Conservation (phyloP, 2,888 invertebrate genomes). For the Andrena trimmerana region DNA sequence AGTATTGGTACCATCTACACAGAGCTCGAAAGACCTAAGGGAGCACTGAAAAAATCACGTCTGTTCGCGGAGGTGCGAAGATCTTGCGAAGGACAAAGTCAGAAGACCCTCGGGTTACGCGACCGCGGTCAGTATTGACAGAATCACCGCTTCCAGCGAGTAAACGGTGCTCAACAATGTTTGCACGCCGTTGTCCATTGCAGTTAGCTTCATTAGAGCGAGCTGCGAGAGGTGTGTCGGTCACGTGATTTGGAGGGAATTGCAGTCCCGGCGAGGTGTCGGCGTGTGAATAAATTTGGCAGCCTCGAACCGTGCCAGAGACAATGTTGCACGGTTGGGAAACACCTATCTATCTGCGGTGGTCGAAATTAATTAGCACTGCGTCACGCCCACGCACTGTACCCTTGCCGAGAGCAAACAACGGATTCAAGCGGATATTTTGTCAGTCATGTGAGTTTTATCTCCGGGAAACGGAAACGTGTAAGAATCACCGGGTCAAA, state of each 20-base stretch:
- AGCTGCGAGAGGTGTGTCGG: background rate
- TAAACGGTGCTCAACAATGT: constrained; percentile 28
- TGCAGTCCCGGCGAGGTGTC: background rate
- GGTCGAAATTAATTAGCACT: background rate
- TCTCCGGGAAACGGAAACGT: background rate
- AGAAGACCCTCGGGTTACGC: constrained; percentile 7
- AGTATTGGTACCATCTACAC: background rate
- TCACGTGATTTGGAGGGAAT: background rate
- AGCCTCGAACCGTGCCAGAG: background rate
- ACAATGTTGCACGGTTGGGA: background rate
- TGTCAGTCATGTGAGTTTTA: background rate
- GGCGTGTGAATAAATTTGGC: constrained; percentile 7
- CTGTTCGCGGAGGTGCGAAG: constrained; percentile 24
- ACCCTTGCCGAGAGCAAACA: background rate
- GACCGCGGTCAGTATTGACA: background rate
- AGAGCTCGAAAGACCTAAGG: background rate
- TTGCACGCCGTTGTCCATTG: constrained; percentile 26
- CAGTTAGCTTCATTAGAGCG: constrained; percentile 40
- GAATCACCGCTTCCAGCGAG: background rate
- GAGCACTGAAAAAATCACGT: background rate
- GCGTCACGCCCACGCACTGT: background rate
- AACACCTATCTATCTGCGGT: background rate
- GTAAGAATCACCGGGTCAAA: constrained; percentile 50
- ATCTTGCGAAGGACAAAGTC: background rate
- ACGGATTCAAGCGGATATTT: background rate